Conservation (phyloP, 2,888 invertebrate species). For the Oscheius onirici region DNA sequence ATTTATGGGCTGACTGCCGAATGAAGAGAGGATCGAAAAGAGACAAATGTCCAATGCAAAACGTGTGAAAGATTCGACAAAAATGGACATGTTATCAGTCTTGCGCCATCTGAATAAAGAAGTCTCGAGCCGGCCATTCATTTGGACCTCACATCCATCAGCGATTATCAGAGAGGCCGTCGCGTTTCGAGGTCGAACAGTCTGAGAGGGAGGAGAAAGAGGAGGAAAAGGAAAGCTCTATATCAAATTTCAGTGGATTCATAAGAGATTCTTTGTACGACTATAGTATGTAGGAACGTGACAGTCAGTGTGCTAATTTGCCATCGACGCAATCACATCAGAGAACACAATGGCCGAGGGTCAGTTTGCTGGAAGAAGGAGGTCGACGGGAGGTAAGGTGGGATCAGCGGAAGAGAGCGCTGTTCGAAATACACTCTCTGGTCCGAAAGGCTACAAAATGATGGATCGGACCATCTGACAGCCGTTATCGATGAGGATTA, state of each 20-base stretch:
- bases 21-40: background rate
- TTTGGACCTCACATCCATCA: constrained; percentile 17
- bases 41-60: too few relatives aligned
- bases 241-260: background rate
- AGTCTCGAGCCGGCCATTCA: constrained; percentile 11
- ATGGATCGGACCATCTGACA: constrained; percentile 28
- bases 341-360: background rate
- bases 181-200: background rate
- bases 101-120: background rate
- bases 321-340: constrained; percentile 20
- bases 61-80: too few relatives aligned
- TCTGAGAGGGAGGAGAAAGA: background rate
- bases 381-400: constrained; percentile 11
- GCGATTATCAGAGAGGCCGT: constrained; percentile 21
- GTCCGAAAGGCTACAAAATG: constrained; percentile 9
- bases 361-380: background rate
- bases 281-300: background rate
- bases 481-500: constrained; percentile 25
- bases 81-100: too few relatives aligned
- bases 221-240: background rate
- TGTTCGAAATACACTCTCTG: constrained; percentile 17
- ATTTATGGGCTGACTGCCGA: constrained; percentile 1
- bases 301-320: constrained; percentile 19
- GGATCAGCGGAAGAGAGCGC: constrained; percentile 16
- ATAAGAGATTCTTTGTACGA: background rate